A percentile compares a stretch with the other conserved stretches of the same genome.
These are phyloP conservation scores for Enteromius trimaculatus DNA, from an alignment of 2,797 vertebrate genomes.

Conservation along the genomic window DNA sequence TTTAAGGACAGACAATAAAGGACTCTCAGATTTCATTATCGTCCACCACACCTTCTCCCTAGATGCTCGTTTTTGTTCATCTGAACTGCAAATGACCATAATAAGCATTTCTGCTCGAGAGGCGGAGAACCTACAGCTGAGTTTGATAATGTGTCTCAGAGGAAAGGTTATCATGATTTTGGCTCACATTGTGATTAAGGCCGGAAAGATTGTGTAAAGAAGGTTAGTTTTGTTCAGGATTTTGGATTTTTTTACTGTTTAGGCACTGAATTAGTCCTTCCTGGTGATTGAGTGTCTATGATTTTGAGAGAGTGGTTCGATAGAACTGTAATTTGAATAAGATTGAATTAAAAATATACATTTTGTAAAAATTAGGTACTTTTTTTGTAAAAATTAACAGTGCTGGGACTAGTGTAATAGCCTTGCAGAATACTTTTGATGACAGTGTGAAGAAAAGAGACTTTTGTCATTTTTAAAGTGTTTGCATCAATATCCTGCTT, in stretches of 20 bases:
- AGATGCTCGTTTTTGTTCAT: slow-evolving; percentile 32
- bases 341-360: not conserved
- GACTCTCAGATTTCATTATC: slow-evolving; percentile 33
- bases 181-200: slow-evolving; percentile 9
- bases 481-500: not conserved
- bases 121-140: not conserved
- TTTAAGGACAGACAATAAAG: not conserved
- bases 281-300: not conserved
- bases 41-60: slow-evolving; percentile 49
- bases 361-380: not conserved
- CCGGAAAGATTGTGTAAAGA: not conserved
- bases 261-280: not conserved
- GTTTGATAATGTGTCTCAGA: slow-evolving; percentile 5
- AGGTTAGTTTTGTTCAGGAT: not conserved
- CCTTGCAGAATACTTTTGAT: not conserved
- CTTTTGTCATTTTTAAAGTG: not conserved
- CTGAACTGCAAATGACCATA: slow-evolving; percentile 27
- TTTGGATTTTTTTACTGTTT: not conserved
- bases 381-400: too few relatives aligned
- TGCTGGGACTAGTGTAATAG: not conserved
- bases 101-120: slow-evolving; percentile 18
- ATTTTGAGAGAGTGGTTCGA: not conserved
- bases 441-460: not conserved
- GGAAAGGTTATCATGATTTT: slow-evolving; percentile 22
- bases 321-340: not conserved